Conservation (phyloP, 2,888 invertebrate genomes). For the Bombyx huttoni region DNA sequence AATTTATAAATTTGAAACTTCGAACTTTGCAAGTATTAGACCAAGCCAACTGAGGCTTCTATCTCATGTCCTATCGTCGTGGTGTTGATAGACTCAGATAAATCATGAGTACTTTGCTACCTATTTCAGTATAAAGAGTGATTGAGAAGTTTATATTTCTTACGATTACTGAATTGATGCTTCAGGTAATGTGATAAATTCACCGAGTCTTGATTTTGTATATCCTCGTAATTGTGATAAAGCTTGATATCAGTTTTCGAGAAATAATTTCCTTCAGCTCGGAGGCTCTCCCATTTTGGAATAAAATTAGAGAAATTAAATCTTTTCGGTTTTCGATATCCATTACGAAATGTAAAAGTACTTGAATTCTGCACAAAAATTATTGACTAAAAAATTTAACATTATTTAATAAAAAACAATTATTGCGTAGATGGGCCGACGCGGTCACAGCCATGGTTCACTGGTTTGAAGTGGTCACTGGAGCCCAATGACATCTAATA, state of each 20-base stretch:
- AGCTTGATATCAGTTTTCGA: conserved; percentile 33
- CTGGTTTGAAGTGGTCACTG: too few species aligned
- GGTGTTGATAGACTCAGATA: too few species aligned
- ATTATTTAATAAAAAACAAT: too few species aligned
- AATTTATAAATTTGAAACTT: too few species aligned
- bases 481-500: too few species aligned
- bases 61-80: too few species aligned
- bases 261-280: conserved; percentile 25
- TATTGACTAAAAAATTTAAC: not conserved
- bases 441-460: too few species aligned
- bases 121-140: too few species aligned
- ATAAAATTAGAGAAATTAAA: conserved; percentile 31
- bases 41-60: too few species aligned
- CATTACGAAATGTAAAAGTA: conserved; percentile 28
- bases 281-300: conserved; percentile 48
- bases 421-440: too few species aligned
- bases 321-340: conserved; percentile 17
- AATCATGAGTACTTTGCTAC: too few species aligned
- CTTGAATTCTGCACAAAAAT: conserved; percentile 21
- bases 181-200: conserved; percentile 29
- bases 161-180: conserved; percentile 12
- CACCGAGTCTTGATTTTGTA: conserved; percentile 32
- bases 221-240: conserved; percentile 17
- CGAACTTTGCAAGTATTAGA: too few species aligned
- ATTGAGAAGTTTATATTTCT: conserved; percentile 10